Base-by-base conservation (phyloP, 2,888 invertebrate genomes). In the Mylabris sibirica region DNA sequence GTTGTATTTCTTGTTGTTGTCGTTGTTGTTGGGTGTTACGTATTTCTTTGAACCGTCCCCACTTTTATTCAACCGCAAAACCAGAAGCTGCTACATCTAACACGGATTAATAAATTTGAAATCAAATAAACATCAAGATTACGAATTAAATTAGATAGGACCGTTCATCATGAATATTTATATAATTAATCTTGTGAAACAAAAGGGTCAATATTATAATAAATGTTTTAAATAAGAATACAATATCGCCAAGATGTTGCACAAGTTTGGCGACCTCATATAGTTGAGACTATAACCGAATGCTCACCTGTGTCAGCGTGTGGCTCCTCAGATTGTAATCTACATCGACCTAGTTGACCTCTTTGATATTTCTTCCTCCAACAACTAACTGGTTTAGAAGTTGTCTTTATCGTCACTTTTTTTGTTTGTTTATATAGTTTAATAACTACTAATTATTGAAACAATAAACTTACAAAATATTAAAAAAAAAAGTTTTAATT, bases 261-360 rank as follows among this genome's bases (percentile, higher is more conserved):
- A 71, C 72, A 76, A 77, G 77, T 78, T 78, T 74, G 76, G 74
- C 70, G 75, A 70, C 72, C 72, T 71, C 70, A 61, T 66, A 69
- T 64, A 67, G 63, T 69, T 57, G 64, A 59, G 65, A 70, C 64
- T 68, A 63, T 49, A 70, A 67, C 67, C 30, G 78, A 76, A 78
- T 80, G 82, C 79, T 81, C 83, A 84, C 84, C 83, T 83, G 83
- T 81, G 79, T 78, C 78, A 81, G 80, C 81, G 81, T 82, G 81
- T 82, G 83, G 82, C 82, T 78, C 80, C 81, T 81, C 79, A 81
- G 82, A 82, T 82, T 80, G 77, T 81, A 79, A 82, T 83, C 82
- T 78, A 71, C 75, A 75, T 74, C 80, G 81, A 81, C 83, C 82
- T 76, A 70, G 67, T 72, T 81, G 81, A 82, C 82, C 82, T 77